Conservation (phyloP, 2,113 vertebrate genomes). For the Epinephelus lanceolatus region DNA sequence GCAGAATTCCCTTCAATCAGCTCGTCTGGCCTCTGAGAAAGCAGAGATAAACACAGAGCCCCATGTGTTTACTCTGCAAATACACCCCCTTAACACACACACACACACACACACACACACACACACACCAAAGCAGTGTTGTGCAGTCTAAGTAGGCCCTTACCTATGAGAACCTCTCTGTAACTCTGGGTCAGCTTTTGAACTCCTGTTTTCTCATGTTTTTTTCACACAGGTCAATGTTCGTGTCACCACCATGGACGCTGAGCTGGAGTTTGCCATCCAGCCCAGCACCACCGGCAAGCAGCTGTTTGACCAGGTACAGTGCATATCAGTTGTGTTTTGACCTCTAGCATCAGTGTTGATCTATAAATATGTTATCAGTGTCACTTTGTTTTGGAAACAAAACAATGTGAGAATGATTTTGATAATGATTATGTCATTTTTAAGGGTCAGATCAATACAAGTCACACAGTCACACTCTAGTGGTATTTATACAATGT, state of each 20-base stretch:
- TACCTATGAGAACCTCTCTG: slow-evolving; percentile 29
- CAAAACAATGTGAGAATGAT: neutral
- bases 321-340: neutral
- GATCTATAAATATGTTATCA: neutral
- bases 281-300: slow-evolving; percentile 96
- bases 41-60: slow-evolving; percentile 56
- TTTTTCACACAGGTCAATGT: slow-evolving; percentile 90
- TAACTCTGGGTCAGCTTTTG: slow-evolving; percentile 32
- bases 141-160: slow-evolving; percentile 16
- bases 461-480: neutral
- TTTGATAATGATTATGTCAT: neutral
- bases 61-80: slow-evolving; percentile 74
- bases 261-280: slow-evolving; percentile 98
- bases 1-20: slow-evolving; percentile 40
- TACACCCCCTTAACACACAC: slow-evolving; percentile 43
- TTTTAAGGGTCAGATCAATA: neutral
- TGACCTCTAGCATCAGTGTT: neutral
- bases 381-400: neutral
- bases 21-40: slow-evolving; percentile 40
- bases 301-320: slow-evolving; percentile 96
- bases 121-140: slow-evolving; percentile 29
- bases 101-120: slow-evolving; percentile 27
- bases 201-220: slow-evolving; percentile 45
- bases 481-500: neutral
- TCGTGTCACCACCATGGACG: slow-evolving; percentile 96